Conservation (phyloP, 1,140 invertebrate species). For the Temnothorax curvispinosus region DNA sequence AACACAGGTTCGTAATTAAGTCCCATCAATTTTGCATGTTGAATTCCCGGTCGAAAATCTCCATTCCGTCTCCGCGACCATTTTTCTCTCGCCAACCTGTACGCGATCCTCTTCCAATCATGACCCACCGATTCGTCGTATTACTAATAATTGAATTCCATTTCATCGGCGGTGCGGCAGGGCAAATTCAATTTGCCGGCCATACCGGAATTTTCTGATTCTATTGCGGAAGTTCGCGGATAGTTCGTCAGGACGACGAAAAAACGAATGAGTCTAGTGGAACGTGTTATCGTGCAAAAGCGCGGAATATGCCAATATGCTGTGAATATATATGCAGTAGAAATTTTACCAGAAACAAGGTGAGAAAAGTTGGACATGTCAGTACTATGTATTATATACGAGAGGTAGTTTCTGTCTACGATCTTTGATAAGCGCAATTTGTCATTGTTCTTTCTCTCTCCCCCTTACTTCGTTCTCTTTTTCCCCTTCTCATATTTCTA, state of each 20-base stretch:
- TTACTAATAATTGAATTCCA: constrained; percentile 76
- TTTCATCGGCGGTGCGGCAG: constrained; percentile 67
- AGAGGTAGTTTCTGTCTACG: constrained; percentile 5
- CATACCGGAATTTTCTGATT: constrained; percentile 61
- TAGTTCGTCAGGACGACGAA: constrained; percentile 2
- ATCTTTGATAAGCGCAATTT: constrained; percentile 18
- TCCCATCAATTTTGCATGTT: constrained; percentile 66
- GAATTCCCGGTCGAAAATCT: constrained; percentile 54
- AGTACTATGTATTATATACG: not conserved
- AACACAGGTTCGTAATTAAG: constrained; percentile 63
- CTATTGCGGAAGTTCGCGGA: constrained; percentile 49
- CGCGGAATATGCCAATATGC: constrained; percentile 22
- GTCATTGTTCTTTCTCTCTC: not conserved
- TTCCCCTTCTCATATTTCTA: not conserved
- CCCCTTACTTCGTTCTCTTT: no score
- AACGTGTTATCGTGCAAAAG: constrained; percentile 38
- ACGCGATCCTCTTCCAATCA: constrained; percentile 63
- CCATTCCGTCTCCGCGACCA: constrained; percentile 7
- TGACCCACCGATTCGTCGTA: constrained; percentile 53
- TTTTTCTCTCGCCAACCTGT: constrained; percentile 25
- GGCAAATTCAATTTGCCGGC: constrained; percentile 74
- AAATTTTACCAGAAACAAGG: constrained; percentile 28
- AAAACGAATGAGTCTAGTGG: constrained; percentile 32
- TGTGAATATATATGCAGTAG: constrained; percentile 19
- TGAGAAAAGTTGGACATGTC: not conserved